Conservation (phyloP, 1,140 invertebrate genomes). For the Tribolium madens region DNA sequence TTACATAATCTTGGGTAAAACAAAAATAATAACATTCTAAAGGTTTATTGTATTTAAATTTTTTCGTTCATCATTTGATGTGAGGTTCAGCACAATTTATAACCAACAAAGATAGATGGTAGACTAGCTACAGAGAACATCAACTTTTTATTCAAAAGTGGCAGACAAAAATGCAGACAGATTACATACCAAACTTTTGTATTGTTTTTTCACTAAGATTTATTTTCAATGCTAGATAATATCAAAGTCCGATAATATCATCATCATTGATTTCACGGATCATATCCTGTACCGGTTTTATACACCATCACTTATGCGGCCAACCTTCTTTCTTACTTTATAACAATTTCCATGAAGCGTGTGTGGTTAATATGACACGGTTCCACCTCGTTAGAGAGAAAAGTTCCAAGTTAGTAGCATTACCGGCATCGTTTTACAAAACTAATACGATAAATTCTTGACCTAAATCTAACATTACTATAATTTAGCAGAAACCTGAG, state of each 20-base stretch:
- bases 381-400: conserved; percentile 12
- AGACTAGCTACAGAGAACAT: too few species aligned
- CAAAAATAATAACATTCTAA: too few species aligned
- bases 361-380: conserved; percentile 15
- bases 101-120: too few species aligned
- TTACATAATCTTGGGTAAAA: too few species aligned
- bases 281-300: conserved; percentile 31
- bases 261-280: conserved; percentile 37
- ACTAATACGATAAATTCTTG: neutral
- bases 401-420: neutral
- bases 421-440: neutral
- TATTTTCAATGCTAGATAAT: neutral
- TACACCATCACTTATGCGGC: neutral
- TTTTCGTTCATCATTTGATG: too few species aligned
- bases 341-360: neutral
- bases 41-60: too few species aligned
- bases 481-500: neutral
- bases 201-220: neutral
- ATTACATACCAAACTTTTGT: neutral
- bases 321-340: neutral
- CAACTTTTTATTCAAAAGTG: neutral
- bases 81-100: too few species aligned
- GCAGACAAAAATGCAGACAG: neutral
- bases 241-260: conserved; percentile 28
- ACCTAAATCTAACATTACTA: neutral